Evolutionary conservation across 2,797 vertebrate species (phyloP).

Genomic region (Urocyon cinereoargenteus): DNA sequence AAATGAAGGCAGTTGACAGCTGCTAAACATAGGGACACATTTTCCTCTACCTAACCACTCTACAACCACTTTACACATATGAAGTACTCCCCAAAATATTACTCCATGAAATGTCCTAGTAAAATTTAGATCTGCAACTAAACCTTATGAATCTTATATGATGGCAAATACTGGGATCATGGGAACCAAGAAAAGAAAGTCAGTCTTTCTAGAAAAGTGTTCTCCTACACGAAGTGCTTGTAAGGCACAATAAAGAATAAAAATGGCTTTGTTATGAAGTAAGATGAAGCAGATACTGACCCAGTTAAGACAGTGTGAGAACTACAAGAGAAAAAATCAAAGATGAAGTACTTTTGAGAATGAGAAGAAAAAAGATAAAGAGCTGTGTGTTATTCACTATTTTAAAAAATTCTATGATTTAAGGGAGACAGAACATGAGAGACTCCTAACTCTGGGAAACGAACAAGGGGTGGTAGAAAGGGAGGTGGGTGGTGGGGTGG

Average conservation of each 20-base stretch:
- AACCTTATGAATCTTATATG: neutral
- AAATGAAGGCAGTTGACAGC: neutral
- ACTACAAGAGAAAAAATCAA: neutral
- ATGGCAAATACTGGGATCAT: neutral
- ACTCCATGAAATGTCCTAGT: neutral
- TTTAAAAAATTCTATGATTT: neutral
- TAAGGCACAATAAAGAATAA: neutral
- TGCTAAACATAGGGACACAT: neutral
- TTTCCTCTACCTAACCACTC: neutral
- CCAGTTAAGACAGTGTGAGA: neutral
- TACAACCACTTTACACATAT: neutral
- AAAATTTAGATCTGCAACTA: slow-evolving; percentile 24
- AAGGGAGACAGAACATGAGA: no score
- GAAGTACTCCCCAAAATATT: neutral
- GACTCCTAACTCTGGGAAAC: no score
- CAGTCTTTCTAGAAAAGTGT: neutral
- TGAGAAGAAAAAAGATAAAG: neutral
- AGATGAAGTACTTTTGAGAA: slow-evolving; percentile 31
- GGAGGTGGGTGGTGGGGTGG: no score
- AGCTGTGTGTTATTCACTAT: neutral
- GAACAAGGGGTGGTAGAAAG: no score
- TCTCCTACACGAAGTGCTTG: neutral
- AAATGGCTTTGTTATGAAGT: neutral
- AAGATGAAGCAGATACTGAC: neutral
- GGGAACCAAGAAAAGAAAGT: neutral